Conservation (phyloP, 2,113 vertebrate genomes). For the Eonycteris spelaea region DNA sequence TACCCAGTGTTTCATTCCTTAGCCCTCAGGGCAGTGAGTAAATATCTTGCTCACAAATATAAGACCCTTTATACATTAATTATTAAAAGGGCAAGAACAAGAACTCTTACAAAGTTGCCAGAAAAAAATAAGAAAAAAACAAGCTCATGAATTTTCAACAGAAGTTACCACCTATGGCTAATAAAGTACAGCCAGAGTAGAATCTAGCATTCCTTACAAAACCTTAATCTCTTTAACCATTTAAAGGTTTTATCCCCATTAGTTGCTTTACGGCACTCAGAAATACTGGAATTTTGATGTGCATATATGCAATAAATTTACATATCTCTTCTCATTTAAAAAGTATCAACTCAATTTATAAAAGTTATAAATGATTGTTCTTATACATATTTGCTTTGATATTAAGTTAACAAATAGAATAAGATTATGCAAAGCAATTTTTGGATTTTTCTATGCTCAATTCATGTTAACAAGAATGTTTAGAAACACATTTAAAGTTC, state of each 20-base stretch:
- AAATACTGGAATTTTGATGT: neutral
- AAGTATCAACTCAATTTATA: neutral
- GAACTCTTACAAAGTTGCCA: neutral
- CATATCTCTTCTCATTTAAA: neutral
- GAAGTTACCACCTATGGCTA: slow-evolving; percentile 1
- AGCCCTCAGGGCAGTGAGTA: slow-evolving; percentile 3
- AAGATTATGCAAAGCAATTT: neutral
- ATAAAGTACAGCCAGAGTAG: neutral
- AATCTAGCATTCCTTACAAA: neutral
- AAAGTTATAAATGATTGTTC: neutral
- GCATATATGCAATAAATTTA: neutral
- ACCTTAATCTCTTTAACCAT: neutral
- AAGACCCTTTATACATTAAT: neutral
- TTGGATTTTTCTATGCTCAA: neutral
- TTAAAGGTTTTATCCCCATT: neutral
- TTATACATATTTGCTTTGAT: neutral
- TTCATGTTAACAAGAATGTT: neutral
- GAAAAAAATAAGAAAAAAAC: slow-evolving; percentile 4
- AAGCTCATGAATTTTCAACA: slow-evolving; percentile 22
- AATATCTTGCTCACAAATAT: slow-evolving; percentile 10
- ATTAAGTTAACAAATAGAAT: neutral
- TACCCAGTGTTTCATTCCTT: neutral
- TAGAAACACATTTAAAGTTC: neutral
- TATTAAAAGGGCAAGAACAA: slow-evolving; percentile 28
- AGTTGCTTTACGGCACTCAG: neutral